Conservation (phyloP, 2,797 vertebrate genomes). For the Poeciliopsis turneri region DNA sequence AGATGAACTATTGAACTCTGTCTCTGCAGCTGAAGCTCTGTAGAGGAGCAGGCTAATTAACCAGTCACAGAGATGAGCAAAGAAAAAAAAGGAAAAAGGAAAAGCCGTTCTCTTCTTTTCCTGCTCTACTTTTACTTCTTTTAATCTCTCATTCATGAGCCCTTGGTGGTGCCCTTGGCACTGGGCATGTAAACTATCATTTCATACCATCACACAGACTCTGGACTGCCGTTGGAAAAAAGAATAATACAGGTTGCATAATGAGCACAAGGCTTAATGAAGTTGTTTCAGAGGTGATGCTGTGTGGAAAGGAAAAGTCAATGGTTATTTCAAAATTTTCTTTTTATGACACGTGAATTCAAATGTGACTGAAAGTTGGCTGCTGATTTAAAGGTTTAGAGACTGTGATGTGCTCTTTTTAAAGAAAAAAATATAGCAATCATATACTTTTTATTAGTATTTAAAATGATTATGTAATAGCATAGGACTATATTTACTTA, state of each 20-base stretch:
- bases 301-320: conserved; percentile 48
- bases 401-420: conserved; percentile 6
- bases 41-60: conserved; percentile 72
- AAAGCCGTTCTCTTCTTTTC: conserved; percentile 48
- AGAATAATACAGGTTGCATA: conserved; percentile 55
- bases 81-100: background rate
- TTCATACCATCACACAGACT: conserved; percentile 65
- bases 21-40: conserved; percentile 66
- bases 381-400: conserved; percentile 21
- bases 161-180: conserved; percentile 79
- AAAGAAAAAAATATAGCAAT: conserved; percentile 16
- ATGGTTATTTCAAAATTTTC: conserved; percentile 47
- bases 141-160: conserved; percentile 80
- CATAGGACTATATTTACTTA: background rate
- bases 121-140: conserved; percentile 66
- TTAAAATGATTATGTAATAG: background rate
- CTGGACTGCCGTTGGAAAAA: conserved; percentile 66
- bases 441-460: conserved; percentile 6
- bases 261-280: conserved; percentile 67
- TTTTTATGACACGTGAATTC: conserved; percentile 40
- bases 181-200: conserved; percentile 76
- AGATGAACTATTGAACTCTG: conserved; percentile 75
- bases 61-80: conserved; percentile 58
- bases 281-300: conserved; percentile 63
- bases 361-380: conserved; percentile 24